Evolutionary conservation across 2,113 vertebrate species (phyloP).

Genomic region (Centropus unirufus): DNA sequence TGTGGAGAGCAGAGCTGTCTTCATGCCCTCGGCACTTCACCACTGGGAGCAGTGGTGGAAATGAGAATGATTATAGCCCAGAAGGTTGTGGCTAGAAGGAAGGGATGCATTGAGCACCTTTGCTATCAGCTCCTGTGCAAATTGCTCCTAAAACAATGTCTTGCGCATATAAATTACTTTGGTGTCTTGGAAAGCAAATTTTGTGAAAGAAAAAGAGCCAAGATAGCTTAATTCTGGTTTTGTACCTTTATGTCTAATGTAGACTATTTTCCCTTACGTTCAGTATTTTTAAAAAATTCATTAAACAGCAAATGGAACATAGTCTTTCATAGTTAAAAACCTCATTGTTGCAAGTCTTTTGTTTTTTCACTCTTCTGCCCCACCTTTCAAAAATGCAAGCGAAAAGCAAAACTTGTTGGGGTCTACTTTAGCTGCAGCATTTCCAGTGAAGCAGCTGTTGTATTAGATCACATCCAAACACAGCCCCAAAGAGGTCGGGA

Average conservation of each 20-base stretch:
- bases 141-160: constrained; percentile 64
- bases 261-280: constrained; percentile 27
- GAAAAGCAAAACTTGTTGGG: constrained; percentile 53
- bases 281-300: background rate
- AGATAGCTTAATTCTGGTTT: constrained; percentile 17
- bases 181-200: constrained; percentile 61
- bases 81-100: constrained; percentile 52
- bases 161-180: constrained; percentile 42
- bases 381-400: constrained; percentile 12
- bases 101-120: constrained; percentile 52
- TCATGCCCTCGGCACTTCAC: fast-evolving
- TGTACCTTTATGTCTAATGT: constrained; percentile 23
- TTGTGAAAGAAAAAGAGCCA: constrained; percentile 9
- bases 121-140: constrained; percentile 50
- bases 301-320: background rate
- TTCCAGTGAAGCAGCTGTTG: constrained; percentile 32
- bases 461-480: constrained; percentile 55
- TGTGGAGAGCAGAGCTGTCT: background rate
- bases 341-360: background rate
- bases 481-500: constrained; percentile 47
- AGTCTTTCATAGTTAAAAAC: background rate
- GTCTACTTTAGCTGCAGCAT: background rate
- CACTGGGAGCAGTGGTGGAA: background rate
- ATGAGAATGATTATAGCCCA: constrained; percentile 37
- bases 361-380: background rate